Conservation (phyloP, 2,113 vertebrate species). For the Calyptommatus sinebrachiatus region DNA sequence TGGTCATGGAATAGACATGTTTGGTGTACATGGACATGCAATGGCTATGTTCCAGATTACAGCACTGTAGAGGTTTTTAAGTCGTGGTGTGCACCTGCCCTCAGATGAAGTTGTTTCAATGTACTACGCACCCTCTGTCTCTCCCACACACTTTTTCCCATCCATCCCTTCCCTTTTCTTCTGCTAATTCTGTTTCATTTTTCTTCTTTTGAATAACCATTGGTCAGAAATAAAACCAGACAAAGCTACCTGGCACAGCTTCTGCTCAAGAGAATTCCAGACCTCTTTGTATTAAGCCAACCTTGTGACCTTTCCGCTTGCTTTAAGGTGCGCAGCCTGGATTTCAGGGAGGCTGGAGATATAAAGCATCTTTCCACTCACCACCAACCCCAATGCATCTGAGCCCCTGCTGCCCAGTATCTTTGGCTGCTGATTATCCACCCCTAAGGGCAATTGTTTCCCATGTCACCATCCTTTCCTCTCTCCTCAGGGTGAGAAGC, state of each 20-base stretch:
- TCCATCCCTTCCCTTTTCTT: not conserved
- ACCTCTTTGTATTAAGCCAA: not conserved
- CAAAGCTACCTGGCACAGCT: not conserved
- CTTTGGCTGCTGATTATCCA: not conserved
- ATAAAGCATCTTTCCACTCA: too few relatives aligned
- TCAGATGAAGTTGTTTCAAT: too few relatives aligned
- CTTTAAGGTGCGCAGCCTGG: rapidly evolving
- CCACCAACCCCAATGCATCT: not conserved
- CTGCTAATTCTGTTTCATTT: rapidly evolving
- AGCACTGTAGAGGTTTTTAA: too few relatives aligned
- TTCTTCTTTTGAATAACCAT: not conserved
- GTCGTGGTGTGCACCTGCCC: too few relatives aligned
- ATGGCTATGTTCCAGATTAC: too few relatives aligned
- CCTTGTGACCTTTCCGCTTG: not conserved
- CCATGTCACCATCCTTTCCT: rapidly evolving
- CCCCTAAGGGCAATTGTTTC: rapidly evolving
- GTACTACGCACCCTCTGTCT: not conserved
- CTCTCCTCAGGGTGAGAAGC: not conserved
- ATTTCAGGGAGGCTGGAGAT: too few relatives aligned
- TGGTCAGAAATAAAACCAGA: rapidly evolving
- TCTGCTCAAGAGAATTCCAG: not conserved
- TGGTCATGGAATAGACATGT: too few relatives aligned
- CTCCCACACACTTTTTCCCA: too few relatives aligned
- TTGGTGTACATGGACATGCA: too few relatives aligned
- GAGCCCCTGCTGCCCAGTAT: not conserved